phyloP scores from a whole-genome alignment of 2,113 vertebrate species.

The Muscicapa adusta region DNA sequence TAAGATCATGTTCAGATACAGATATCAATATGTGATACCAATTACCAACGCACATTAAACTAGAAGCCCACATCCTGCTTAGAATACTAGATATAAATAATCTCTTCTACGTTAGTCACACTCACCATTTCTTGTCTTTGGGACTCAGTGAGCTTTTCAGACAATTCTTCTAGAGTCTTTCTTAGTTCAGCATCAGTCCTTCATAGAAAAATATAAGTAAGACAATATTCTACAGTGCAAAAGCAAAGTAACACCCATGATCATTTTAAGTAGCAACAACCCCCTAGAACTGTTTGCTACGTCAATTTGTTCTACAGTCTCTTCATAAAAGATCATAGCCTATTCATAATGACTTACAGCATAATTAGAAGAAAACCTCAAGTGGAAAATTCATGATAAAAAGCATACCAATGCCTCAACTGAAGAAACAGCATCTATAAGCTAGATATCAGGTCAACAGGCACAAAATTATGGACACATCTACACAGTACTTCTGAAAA shows the following conservation, averaged over 20 bases:
- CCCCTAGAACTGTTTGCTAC: neutral
- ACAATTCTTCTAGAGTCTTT: slow-evolving; percentile 80
- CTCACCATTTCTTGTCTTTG: slow-evolving; percentile 84
- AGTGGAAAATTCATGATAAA: neutral
- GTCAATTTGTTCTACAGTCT: neutral
- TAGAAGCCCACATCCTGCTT: neutral
- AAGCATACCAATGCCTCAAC: neutral
- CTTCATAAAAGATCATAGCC: neutral
- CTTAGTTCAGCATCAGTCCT: slow-evolving; percentile 88
- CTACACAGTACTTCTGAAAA: neutral
- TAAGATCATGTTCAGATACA: neutral
- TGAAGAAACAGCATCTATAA: neutral
- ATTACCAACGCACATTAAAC: neutral
- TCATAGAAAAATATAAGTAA: neutral
- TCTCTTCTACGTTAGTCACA: neutral
- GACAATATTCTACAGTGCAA: neutral
- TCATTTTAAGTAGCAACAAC: neutral
- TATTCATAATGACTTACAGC: neutral
- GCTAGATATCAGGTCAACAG: neutral
- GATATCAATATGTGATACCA: neutral
- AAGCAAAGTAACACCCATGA: neutral
- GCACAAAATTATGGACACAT: neutral
- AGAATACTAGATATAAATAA: neutral
- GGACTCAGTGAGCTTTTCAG: slow-evolving; percentile 74
- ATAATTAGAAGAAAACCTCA: neutral